Percentiles rank a stretch among this genome's conserved stretches.
phyloP scores from a whole-genome alignment of 2,888 invertebrate species.

The Pelosia muscerda region DNA sequence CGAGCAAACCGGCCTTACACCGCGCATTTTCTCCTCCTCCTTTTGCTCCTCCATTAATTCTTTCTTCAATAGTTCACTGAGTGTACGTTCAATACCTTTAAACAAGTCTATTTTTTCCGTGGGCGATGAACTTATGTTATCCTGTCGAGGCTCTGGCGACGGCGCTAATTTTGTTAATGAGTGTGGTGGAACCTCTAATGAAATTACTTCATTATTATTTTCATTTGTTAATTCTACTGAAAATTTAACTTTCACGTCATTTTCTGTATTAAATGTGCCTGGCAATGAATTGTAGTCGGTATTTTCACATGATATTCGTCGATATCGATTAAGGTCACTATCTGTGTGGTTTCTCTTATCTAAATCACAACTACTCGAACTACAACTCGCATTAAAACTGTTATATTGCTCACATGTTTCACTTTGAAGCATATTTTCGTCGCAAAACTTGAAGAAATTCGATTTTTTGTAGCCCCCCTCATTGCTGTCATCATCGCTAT shows the following conservation, averaged over 20 bases:
- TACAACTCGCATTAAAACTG: conserved; percentile 78
- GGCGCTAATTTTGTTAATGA: conserved; percentile 69
- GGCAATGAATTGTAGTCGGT: conserved; percentile 75
- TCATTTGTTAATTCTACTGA: conserved; percentile 69
- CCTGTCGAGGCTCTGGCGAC: conserved; percentile 70
- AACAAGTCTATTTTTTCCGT: conserved; percentile 82
- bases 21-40: conserved; percentile 83
- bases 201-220: conserved; percentile 57
- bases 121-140: conserved; percentile 59
- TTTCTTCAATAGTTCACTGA: conserved; percentile 86
- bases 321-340: conserved; percentile 69
- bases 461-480: conserved; percentile 60
- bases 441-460: conserved; percentile 73
- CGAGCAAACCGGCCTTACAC: conserved; percentile 77
- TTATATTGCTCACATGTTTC: conserved; percentile 80
- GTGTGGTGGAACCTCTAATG: conserved; percentile 58
- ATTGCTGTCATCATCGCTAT: conserved; percentile 62
- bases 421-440: conserved; percentile 81
- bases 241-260: conserved; percentile 76
- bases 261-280: conserved; percentile 64
- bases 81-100: conserved; percentile 85
- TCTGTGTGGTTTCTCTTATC: conserved; percentile 68
- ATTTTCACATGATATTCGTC: conserved; percentile 69
- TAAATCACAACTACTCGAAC: conserved; percentile 68
- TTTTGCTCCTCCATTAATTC: conserved; percentile 82